Base-by-base conservation (phyloP, 1,140 invertebrate species). In the Sarcophaga bullata region DNA sequence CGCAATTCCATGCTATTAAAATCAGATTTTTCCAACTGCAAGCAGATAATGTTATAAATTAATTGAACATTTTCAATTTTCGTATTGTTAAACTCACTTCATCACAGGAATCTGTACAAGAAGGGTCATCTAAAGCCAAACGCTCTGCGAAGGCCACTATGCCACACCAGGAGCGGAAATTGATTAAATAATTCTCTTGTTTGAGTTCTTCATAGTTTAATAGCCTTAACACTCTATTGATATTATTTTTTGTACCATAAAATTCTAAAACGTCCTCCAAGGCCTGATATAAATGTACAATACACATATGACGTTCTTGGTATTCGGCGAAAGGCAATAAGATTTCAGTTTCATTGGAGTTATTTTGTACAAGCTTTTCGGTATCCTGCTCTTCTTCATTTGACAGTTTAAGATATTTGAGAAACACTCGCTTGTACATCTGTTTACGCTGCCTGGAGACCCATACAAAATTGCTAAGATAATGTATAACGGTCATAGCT, bases 401-500 rank as follows among this genome's bases (percentile, higher is more conserved):
- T 6, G 25, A 48, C 84, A 13, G 19, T 46, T 82, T 87, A 0
- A 89, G 25, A 82, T 89, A 87, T 58, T 90, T 89, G 0, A 89
- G 73, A 58, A 90, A 90, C 0, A 90, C 86, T 0, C 86, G 84
- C 37, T 89, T 88, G 81, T 93, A 94, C 2, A 94, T 90, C 17
- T 92, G 84, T 80, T 93, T 93, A 37, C 93, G 91, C 50, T 91
- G 90, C n/a, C 92, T 91, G 6, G 91, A 92, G 2, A 94, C 89
- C 83, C 87, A 92, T 0, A 93, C 92, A 84, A 93, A 89, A 72
- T 92, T 91, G 82, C 90, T 89, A 0, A 94, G 84, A 83, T 94
- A 94, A 48, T 92, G 91, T 82, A 93, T 85, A 0, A 93, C 91
- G 0, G 91, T 92, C 89, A 94, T 91, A 8, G 84, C 93, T 94